Percentiles rank a stretch among this genome's conserved stretches.
Conservation (phyloP, 1,140 invertebrate genomes). For the Doryteuthis pealeii region DNA sequence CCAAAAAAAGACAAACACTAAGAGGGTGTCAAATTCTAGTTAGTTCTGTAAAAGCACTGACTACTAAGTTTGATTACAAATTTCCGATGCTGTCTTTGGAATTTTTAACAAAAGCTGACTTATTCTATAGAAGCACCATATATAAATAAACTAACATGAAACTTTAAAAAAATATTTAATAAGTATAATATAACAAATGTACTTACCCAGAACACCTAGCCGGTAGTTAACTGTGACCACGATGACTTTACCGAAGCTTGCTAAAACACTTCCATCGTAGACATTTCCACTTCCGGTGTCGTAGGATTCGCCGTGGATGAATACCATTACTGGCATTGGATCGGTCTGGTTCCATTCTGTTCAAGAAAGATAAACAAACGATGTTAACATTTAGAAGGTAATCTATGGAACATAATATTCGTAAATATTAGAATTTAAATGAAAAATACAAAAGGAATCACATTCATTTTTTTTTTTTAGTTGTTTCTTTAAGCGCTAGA, state of each 20-base stretch:
- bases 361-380: constrained; percentile 20
- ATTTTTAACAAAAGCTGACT: no score
- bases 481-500: neutral
- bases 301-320: constrained; percentile 94
- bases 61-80: no score
- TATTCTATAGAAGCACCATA: no score
- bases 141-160: no score
- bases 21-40: no score
- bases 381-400: neutral
- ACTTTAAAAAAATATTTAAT: no score
- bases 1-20: no score
- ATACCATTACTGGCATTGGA: constrained; percentile 80
- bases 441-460: no score
- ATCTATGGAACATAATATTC: neutral
- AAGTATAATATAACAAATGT: no score
- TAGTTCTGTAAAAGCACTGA: no score
- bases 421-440: neutral
- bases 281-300: constrained; percentile 95
- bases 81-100: no score
- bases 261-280: constrained; percentile 90
- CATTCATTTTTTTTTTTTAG: neutral
- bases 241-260: constrained; percentile 88
- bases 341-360: constrained; percentile 45
- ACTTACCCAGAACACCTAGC: constrained; percentile 88
- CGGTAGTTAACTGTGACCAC: constrained; percentile 98